Conservation (phyloP, 2,888 invertebrate genomes). For the Junonia oenone region DNA sequence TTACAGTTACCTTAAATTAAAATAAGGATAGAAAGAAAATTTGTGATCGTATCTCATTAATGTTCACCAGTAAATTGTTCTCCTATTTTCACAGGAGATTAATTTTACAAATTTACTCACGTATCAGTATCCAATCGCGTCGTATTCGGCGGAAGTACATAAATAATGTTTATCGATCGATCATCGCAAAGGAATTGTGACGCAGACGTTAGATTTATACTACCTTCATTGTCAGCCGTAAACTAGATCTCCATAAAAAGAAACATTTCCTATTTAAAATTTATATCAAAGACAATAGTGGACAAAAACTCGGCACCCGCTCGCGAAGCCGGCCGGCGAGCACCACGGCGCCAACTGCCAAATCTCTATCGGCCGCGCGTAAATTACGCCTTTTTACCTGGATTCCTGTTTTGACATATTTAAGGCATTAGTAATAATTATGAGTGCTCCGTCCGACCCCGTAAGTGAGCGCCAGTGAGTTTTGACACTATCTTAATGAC, state of each 20-base stretch:
- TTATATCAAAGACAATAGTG: slow-evolving; percentile 79
- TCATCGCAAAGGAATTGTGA: slow-evolving; percentile 68
- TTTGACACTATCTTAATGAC: slow-evolving; percentile 80
- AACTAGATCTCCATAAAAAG: slow-evolving; percentile 80
- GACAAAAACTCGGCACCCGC: slow-evolving; percentile 76
- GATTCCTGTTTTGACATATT: slow-evolving; percentile 80
- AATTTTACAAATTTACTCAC: slow-evolving; percentile 53
- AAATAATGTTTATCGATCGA: slow-evolving; percentile 79
- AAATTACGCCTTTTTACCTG: slow-evolving; percentile 80
- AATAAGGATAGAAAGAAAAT: neutral
- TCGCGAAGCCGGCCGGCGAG: slow-evolving; percentile 55
- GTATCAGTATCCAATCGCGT: slow-evolving; percentile 30
- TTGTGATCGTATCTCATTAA: neutral
- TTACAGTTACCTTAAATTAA: neutral
- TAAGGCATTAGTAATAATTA: slow-evolving; percentile 80
- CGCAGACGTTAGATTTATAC: slow-evolving; percentile 74
- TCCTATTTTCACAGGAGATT: slow-evolving; percentile 26
- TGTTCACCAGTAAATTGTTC: neutral
- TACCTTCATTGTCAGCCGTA: slow-evolving; percentile 76
- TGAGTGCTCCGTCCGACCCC: slow-evolving; percentile 65
- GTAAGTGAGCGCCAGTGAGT: slow-evolving; percentile 69
- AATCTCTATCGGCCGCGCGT: slow-evolving; percentile 78
- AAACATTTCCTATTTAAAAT: slow-evolving; percentile 79
- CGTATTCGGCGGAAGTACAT: slow-evolving; percentile 65
- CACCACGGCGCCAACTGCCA: slow-evolving; percentile 77